These are phyloP conservation scores for Mugil cephalus DNA, from an alignment of 2,113 vertebrate genomes.

Conservation along the genomic window DNA sequence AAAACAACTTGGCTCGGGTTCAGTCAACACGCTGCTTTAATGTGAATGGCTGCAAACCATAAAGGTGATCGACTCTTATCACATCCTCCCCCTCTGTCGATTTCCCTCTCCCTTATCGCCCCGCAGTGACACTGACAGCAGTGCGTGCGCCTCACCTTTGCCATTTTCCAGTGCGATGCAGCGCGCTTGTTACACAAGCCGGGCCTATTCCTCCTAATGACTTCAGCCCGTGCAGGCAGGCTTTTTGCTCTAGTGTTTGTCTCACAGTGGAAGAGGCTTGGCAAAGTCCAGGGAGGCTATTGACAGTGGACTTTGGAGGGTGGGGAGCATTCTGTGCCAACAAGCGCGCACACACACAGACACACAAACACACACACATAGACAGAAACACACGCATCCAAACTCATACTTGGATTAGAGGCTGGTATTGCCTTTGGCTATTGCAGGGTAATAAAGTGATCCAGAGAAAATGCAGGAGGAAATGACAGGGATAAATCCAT, in stretches of 20 bases:
- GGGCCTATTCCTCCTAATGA: constrained; percentile 24
- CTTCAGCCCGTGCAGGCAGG: constrained; percentile 18
- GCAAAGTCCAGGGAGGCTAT: constrained; percentile 68
- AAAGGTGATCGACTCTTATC: constrained; percentile 35
- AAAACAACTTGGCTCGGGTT: constrained; percentile 49
- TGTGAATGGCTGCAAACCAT: constrained; percentile 27
- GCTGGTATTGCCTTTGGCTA: constrained; percentile 59
- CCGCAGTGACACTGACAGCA: constrained; percentile 6
- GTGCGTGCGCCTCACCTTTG: constrained; percentile 19
- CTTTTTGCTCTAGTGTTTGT: constrained; percentile 31
- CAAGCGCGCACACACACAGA: constrained; percentile 5
- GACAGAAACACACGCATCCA: constrained; percentile 6
- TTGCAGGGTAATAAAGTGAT: constrained; percentile 65
- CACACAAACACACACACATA: constrained; percentile 1
- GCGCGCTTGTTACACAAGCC: constrained; percentile 6
- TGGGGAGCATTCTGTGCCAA: constrained; percentile 21
- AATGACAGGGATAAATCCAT: constrained; percentile 62
- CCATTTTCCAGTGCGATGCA: constrained; percentile 3
- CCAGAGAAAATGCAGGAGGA: constrained; percentile 60
- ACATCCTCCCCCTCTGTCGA: constrained; percentile 9
- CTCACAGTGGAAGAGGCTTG: constrained; percentile 24
- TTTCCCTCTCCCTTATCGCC: constrained; percentile 18
- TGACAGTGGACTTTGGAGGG: constrained; percentile 70
- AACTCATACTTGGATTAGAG: constrained; percentile 49
- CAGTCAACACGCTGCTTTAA: constrained; percentile 47